phyloP scores from a whole-genome alignment of 2,113 vertebrate genomes.

The Paradoxurus hermaphroditus region DNA sequence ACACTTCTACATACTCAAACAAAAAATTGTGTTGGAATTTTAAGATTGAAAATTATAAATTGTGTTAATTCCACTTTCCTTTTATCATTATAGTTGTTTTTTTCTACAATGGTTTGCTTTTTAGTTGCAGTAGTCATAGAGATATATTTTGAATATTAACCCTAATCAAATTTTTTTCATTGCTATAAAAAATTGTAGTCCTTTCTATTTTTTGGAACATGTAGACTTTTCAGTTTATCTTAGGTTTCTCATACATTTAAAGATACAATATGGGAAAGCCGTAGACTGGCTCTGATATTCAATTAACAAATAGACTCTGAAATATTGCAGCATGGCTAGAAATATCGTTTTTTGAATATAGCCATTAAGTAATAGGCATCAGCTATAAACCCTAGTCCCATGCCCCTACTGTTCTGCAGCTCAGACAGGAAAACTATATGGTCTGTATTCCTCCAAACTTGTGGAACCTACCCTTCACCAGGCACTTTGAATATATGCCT shows the following conservation, averaged over 20 bases:
- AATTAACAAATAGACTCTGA: neutral
- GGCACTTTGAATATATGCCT: neutral
- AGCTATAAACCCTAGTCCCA: neutral
- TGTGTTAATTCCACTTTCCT: neutral
- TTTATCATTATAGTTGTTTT: neutral
- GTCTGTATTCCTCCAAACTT: neutral
- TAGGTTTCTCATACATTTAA: neutral
- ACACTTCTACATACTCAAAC: neutral
- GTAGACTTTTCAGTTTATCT: neutral
- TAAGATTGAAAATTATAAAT: neutral
- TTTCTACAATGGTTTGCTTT: neutral
- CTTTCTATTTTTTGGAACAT: neutral
- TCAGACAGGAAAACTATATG: fast-evolving
- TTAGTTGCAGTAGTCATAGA: neutral
- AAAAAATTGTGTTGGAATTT: neutral
- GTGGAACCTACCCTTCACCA: neutral
- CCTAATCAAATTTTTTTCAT: neutral
- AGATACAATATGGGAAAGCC: neutral
- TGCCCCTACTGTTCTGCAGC: fast-evolving
- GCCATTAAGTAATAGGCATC: neutral
- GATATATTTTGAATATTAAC: neutral
- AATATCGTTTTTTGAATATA: neutral
- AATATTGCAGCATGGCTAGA: neutral
- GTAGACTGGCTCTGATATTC: neutral
- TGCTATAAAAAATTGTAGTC: neutral